A percentile compares a stretch with the other conserved stretches of the same genome.
Conservation (phyloP, 2,888 invertebrate species). For the Dugesia japonica region DNA sequence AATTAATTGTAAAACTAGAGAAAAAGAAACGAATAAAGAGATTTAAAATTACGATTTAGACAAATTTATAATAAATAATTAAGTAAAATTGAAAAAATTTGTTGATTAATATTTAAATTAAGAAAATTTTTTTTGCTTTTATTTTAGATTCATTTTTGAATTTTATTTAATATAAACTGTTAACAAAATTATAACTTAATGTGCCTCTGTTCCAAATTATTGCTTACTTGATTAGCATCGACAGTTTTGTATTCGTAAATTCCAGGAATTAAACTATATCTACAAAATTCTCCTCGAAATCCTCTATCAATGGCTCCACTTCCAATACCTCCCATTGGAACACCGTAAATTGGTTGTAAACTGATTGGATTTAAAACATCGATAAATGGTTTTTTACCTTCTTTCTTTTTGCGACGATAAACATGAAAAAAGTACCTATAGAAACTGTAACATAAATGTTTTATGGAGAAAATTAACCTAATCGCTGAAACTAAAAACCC, state of each 20-base stretch:
- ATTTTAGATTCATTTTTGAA: too few relatives aligned
- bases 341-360: slow-evolving; percentile 70
- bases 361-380: slow-evolving; percentile 60
- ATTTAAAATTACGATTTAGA: too few relatives aligned
- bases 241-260: slow-evolving; percentile 68
- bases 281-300: slow-evolving; percentile 76
- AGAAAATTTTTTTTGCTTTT: not conserved
- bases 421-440: slow-evolving; percentile 26
- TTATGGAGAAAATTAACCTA: not conserved
- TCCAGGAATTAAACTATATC: slow-evolving; percentile 72
- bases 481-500: not conserved
- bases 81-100: too few relatives aligned
- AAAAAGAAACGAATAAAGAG: too few relatives aligned
- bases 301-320: slow-evolving; percentile 72
- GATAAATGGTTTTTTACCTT: slow-evolving; percentile 56
- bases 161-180: not conserved
- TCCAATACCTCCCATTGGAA: slow-evolving; percentile 67
- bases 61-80: too few relatives aligned
- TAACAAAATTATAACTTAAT: not conserved
- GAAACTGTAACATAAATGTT: not conserved
- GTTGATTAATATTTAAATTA: not conserved
- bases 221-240: slow-evolving; percentile 56
- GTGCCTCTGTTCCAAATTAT: not conserved
- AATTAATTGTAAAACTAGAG: too few relatives aligned
- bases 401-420: slow-evolving; percentile 39